These are phyloP conservation scores for Trinorchestia longiramus DNA, from an alignment of 1,140 invertebrate species.

Conservation along the genomic window DNA sequence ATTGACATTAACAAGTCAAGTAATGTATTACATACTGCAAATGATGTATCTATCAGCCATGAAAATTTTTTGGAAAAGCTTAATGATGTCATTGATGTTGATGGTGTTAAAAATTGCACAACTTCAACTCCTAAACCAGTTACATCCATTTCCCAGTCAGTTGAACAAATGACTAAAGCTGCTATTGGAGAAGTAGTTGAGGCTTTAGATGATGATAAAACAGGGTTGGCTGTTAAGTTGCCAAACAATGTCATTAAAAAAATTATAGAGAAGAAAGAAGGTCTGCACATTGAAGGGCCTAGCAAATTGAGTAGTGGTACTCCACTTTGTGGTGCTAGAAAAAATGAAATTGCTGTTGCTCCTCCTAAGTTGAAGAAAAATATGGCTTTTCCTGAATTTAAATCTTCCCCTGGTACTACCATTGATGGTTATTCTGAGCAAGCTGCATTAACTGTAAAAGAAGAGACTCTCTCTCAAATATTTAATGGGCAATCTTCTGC, in stretches of 20 bases:
- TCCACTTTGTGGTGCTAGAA: not conserved
- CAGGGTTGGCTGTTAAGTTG: conserved; percentile 8
- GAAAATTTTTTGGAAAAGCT: not conserved
- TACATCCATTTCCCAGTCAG: not conserved
- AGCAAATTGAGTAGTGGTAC: not conserved
- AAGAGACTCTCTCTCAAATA: not conserved
- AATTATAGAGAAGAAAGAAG: conserved; percentile 44
- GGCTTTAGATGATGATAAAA: conserved; percentile 45
- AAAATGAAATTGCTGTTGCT: not conserved
- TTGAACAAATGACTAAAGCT: conserved; percentile 36
- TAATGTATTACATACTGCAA: not conserved
- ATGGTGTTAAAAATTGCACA: not conserved
- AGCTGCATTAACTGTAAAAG: not conserved
- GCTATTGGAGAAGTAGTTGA: conserved; percentile 43
- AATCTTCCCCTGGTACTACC: not conserved
- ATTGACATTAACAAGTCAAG: not conserved
- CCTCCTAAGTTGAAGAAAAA: not conserved
- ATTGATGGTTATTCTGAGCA: not conserved
- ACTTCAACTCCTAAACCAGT: not conserved
- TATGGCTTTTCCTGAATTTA: not conserved
- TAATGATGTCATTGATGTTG: not conserved
- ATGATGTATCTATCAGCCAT: not conserved
- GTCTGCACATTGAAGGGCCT: conserved; percentile 11
- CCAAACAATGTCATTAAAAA: conserved; percentile 38
- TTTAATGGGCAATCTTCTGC: not conserved